Percentiles rank a stretch among this genome's conserved stretches.
phyloP scores from a whole-genome alignment of 2,113 vertebrate genomes.

The Reinhardtius hippoglossoides region DNA sequence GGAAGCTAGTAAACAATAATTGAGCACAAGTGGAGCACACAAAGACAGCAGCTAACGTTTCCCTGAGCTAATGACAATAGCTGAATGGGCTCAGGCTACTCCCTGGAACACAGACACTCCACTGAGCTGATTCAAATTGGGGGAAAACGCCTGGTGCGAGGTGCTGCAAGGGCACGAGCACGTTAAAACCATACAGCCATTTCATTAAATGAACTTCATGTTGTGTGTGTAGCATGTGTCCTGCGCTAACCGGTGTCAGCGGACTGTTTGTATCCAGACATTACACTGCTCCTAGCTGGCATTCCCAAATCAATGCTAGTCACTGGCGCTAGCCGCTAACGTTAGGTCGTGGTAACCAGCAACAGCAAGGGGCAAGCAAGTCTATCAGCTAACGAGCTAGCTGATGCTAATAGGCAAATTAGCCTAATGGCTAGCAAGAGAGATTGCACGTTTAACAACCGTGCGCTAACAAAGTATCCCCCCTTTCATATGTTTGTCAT shows the following conservation, averaged over 20 bases:
- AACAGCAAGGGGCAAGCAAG: slow-evolving; percentile 66
- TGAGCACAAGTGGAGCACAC: slow-evolving; percentile 66
- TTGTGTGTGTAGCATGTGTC: slow-evolving; percentile 6
- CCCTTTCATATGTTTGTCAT: slow-evolving; percentile 33
- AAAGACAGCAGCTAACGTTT: slow-evolving; percentile 74
- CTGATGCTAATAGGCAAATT: slow-evolving; percentile 75
- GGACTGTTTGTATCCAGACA: slow-evolving; percentile 58
- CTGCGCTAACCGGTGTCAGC: slow-evolving; percentile 55
- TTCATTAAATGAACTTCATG: not conserved
- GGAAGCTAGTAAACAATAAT: slow-evolving; percentile 21
- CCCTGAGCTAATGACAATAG: slow-evolving; percentile 78
- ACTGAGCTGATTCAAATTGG: slow-evolving; percentile 11
- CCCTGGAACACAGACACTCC: slow-evolving; percentile 34
- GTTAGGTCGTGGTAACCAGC: slow-evolving; percentile 61
- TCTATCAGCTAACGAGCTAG: slow-evolving; percentile 72
- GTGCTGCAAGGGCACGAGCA: not conserved
- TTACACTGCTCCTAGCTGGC: slow-evolving; percentile 64
- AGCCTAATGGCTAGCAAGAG: slow-evolving; percentile 70
- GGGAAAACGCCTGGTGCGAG: not conserved
- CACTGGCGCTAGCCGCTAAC: slow-evolving; percentile 73
- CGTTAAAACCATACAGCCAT: not conserved
- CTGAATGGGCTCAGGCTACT: slow-evolving; percentile 73
- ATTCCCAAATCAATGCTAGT: slow-evolving; percentile 76
- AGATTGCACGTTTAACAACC: slow-evolving; percentile 56
- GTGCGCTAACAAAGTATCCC: slow-evolving; percentile 56